A percentile compares a stretch with the other conserved stretches of the same genome.
phyloP scores from a whole-genome alignment of 1,140 invertebrate species.

The Scaptomyza montana region DNA sequence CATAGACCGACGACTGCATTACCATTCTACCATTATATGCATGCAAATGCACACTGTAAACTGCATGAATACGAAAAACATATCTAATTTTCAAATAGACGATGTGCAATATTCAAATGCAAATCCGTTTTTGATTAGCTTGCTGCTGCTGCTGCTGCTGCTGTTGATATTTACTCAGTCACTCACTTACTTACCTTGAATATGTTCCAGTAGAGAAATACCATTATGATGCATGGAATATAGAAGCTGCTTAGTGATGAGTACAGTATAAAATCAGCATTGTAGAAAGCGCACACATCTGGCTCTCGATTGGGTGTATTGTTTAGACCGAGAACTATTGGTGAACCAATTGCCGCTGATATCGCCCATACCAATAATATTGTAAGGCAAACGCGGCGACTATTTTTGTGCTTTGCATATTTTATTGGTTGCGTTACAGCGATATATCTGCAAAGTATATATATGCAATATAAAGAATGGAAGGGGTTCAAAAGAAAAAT shows the following conservation, averaged over 20 bases:
- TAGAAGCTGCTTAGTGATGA: conserved; percentile 99
- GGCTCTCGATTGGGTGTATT: conserved; percentile 91
- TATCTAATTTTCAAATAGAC: neutral
- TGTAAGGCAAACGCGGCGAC: conserved; percentile 96
- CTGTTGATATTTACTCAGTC: conserved; percentile 84
- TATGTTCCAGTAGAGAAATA: conserved; percentile 99
- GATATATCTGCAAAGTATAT: conserved; percentile 91
- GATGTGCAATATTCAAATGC: conserved; percentile 2
- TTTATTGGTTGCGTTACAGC: conserved; percentile 99
- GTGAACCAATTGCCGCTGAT: conserved; percentile 97
- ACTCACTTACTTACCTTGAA: conserved; percentile 87
- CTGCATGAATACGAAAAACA: neutral
- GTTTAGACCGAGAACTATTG: conserved; percentile 98
- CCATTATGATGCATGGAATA: conserved; percentile 99
- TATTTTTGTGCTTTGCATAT: conserved; percentile 99
- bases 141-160: neutral
- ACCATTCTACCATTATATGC: neutral
- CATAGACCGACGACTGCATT: conserved; percentile 14
- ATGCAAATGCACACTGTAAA: neutral
- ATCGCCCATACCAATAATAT: conserved; percentile 98
- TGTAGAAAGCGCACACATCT: conserved; percentile 97
- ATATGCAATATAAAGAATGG: neutral
- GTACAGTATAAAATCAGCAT: conserved; percentile 98
- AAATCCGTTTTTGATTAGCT: conserved; percentile 60
- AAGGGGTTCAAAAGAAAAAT: neutral